Evolutionary conservation across 1,140 invertebrate species (phyloP).

Genomic region (Venustaconcha ellipsiformis): DNA sequence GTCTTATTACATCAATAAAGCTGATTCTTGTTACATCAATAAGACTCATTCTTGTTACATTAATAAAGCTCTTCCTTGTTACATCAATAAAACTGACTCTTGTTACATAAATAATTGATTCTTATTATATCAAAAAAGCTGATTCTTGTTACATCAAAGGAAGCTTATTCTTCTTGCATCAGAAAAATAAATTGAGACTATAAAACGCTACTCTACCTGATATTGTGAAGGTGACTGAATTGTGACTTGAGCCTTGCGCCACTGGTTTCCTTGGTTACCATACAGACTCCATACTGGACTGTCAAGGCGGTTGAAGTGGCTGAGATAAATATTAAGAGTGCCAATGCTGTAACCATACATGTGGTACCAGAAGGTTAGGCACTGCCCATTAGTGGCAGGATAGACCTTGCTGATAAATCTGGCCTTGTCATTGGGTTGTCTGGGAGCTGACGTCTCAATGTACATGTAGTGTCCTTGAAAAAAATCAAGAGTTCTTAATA

Average conservation of each 20-base stretch:
- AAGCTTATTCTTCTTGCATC: too few species aligned
- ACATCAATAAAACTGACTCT: too few species aligned
- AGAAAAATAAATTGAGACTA: too few species aligned
- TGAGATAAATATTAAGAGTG: constrained; percentile 49
- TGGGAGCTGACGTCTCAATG: constrained; percentile 57
- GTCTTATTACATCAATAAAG: too few species aligned
- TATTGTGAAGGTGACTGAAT: constrained; percentile 44
- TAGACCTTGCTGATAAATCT: constrained; percentile 51
- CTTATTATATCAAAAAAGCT: too few species aligned
- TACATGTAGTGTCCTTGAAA: constrained; percentile 58
- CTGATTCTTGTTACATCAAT: too few species aligned
- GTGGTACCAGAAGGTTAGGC: constrained; percentile 77
- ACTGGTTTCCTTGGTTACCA: constrained; percentile 61
- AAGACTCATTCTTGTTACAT: too few species aligned
- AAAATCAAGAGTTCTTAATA: background rate
- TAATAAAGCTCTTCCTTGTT: too few species aligned
- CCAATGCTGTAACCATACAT: constrained; percentile 76
- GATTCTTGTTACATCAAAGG: too few species aligned
- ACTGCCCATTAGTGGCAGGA: constrained; percentile 42
- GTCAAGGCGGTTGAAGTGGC: constrained; percentile 40
- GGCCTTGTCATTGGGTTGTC: constrained; percentile 55
- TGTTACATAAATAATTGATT: too few species aligned
- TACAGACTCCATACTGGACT: constrained; percentile 47
- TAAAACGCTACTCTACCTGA: constrained; percentile 36
- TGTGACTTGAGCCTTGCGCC: constrained; percentile 53